Conservation (phyloP, 2,113 vertebrate species). For the Ciconia maguari region DNA sequence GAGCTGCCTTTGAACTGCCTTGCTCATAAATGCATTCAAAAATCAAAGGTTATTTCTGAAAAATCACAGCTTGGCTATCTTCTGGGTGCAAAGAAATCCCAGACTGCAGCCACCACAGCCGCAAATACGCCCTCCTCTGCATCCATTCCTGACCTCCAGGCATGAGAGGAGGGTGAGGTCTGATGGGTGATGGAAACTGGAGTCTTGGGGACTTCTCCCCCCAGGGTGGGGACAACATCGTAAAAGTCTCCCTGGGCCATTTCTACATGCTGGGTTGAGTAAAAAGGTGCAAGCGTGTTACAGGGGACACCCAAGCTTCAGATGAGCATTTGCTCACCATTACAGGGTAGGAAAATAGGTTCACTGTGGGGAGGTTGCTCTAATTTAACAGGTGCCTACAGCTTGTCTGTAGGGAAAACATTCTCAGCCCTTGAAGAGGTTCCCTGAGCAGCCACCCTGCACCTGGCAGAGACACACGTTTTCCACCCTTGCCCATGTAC, state of each 20-base stretch:
- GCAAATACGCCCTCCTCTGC: not conserved
- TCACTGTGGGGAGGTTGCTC: not conserved
- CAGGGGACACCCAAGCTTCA: not conserved
- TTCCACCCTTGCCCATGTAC: not conserved
- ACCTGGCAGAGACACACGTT: not conserved
- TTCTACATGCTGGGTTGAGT: not conserved
- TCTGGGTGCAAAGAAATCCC: not conserved
- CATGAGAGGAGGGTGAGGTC: accelerated
- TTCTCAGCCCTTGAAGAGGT: not conserved
- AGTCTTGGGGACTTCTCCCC: not conserved
- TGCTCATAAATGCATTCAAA: not conserved
- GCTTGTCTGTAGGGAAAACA: not conserved
- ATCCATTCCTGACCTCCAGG: not conserved
- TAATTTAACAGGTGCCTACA: not conserved
- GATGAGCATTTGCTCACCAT: not conserved
- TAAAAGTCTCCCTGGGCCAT: not conserved
- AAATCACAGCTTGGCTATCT: not conserved
- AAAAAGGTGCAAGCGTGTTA: not conserved
- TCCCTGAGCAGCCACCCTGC: not conserved
- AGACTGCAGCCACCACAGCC: not conserved
- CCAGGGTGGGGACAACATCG: too few relatives aligned
- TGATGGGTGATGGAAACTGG: not conserved
- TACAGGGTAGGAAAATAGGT: not conserved
- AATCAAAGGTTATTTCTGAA: not conserved
- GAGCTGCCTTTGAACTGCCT: not conserved